phyloP scores from a whole-genome alignment of 1,140 invertebrate genomes.

The Thalassaphorura encarpata region DNA sequence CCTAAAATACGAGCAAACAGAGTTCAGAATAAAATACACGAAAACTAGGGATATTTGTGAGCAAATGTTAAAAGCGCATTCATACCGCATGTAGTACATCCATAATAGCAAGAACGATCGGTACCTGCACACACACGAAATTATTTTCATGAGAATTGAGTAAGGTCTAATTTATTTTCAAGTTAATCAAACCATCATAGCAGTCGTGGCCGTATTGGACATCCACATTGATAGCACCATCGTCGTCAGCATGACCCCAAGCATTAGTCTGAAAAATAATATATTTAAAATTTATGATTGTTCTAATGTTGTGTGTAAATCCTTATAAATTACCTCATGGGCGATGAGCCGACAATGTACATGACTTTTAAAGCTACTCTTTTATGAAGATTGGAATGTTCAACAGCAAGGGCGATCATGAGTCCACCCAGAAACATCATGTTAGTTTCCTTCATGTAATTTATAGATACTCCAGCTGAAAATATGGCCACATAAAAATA shows the following conservation, averaged over 20 bases:
- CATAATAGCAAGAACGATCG: conserved; percentile 64
- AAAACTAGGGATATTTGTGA: too few relatives aligned
- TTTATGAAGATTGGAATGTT: conserved; percentile 39
- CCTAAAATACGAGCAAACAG: too few relatives aligned
- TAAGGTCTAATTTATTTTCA: too few relatives aligned
- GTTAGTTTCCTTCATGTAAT: conserved; percentile 37
- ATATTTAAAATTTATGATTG: too few relatives aligned
- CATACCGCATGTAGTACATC: conserved; percentile 55
- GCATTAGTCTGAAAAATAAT: conserved; percentile 59
- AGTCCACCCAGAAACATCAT: conserved; percentile 47
- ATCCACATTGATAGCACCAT: conserved; percentile 79
- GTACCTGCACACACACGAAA: conserved; percentile 44
- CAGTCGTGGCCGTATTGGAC: conserved; percentile 68
- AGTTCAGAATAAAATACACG: too few relatives aligned
- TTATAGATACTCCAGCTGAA: conserved; percentile 4
- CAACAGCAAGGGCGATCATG: conserved; percentile 41
- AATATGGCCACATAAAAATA: neutral
- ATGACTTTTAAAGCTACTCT: conserved; percentile 38
- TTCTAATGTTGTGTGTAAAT: too few relatives aligned
- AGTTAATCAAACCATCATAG: conserved; percentile 75
- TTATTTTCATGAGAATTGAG: too few relatives aligned
- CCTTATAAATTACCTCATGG: conserved; percentile 29
- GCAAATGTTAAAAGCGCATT: neutral
- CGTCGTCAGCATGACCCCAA: conserved; percentile 62
- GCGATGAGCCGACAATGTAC: conserved; percentile 35